A percentile compares a stretch with the other conserved stretches of the same genome.
Evolutionary conservation across 1,140 invertebrate genomes (phyloP).

Genomic region (Hycleus cichorii): DNA sequence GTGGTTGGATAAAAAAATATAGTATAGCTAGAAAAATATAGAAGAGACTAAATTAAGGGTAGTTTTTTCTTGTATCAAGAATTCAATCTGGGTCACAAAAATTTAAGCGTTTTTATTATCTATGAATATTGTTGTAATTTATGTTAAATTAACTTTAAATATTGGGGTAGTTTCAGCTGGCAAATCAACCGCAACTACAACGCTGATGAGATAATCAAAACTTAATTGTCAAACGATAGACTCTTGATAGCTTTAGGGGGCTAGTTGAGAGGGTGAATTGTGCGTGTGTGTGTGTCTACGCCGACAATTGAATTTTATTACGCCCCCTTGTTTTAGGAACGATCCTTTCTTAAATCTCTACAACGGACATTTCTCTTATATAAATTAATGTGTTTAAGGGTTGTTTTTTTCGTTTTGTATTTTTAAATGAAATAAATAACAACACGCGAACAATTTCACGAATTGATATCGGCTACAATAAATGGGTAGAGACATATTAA

Average conservation of each 20-base stretch:
- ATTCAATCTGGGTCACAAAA: slow-evolving; percentile 10
- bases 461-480: no score
- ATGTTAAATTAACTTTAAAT: slow-evolving; percentile 4
- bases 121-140: slow-evolving; percentile 15
- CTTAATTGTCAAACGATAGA: slow-evolving; percentile 3
- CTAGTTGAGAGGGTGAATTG: not conserved
- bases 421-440: no score
- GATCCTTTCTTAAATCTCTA: no score
- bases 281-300: no score
- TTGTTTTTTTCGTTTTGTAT: no score
- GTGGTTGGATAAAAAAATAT: slow-evolving; percentile 4
- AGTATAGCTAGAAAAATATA: no score
- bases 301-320: no score
- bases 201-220: slow-evolving; percentile 5
- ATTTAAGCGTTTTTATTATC: slow-evolving; percentile 12
- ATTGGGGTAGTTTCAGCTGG: slow-evolving; percentile 1
- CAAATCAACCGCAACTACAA: not conserved
- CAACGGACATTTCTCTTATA: no score
- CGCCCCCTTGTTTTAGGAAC: no score
- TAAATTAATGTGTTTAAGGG: no score
- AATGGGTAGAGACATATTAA: no score
- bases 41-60: slow-evolving; percentile 4
- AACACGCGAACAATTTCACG: no score
- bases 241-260: not conserved
- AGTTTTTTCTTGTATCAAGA: not conserved